Conservation (phyloP, 2,888 invertebrate species). For the Philereme vetulata region DNA sequence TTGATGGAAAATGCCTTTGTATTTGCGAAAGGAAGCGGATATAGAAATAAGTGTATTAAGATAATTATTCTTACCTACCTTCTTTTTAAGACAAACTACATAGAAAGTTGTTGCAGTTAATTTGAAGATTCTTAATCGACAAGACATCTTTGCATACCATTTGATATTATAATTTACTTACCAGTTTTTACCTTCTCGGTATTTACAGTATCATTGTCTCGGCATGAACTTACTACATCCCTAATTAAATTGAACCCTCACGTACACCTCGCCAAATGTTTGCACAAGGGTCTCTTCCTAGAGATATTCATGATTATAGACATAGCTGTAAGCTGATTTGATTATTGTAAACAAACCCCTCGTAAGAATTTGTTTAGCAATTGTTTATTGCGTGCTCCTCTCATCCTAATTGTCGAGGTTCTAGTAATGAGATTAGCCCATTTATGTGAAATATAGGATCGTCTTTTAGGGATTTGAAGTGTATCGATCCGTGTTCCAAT, state of each 20-base stretch:
- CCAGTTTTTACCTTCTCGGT: too few relatives aligned
- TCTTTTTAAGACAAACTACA: too few relatives aligned
- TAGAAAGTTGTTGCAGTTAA: too few relatives aligned
- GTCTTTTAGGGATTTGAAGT: slow-evolving; percentile 10
- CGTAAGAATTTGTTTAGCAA: slow-evolving; percentile 27
- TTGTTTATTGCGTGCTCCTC: slow-evolving; percentile 25
- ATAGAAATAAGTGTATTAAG: too few relatives aligned
- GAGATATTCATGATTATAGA: slow-evolving; percentile 32
- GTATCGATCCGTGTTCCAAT: not conserved
- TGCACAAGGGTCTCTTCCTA: slow-evolving; percentile 52
- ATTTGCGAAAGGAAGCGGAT: not conserved
- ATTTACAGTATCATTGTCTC: slow-evolving; percentile 29
- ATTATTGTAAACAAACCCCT: slow-evolving; percentile 29
- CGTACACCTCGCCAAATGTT: slow-evolving; percentile 63
- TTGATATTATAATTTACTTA: too few relatives aligned
- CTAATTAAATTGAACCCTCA: slow-evolving; percentile 63
- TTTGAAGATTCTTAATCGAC: too few relatives aligned
- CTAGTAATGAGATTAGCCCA: slow-evolving; percentile 23
- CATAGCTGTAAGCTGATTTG: slow-evolving; percentile 29
- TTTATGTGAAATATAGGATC: slow-evolving; percentile 20
- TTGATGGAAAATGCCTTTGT: slow-evolving; percentile 20
- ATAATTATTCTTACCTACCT: too few relatives aligned
- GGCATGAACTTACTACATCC: slow-evolving; percentile 54
- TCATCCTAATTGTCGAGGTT: slow-evolving; percentile 28
- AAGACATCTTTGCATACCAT: too few relatives aligned